Evolutionary conservation across 2,888 invertebrate genomes (phyloP).

Genomic region (Lamellibrachia satsuma): DNA sequence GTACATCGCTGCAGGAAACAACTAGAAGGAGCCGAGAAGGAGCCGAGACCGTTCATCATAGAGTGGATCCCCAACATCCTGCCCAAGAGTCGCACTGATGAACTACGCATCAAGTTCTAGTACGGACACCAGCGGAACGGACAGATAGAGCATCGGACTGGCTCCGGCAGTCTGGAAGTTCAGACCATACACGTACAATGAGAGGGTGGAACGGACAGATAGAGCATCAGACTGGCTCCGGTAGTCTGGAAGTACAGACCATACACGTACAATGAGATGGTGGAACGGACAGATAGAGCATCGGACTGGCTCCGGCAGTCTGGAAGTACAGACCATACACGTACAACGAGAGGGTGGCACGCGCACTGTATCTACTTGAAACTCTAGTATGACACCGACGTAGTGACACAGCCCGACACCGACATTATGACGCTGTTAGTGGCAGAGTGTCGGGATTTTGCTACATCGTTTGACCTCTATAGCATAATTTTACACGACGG

Average conservation of each 20-base stretch:
- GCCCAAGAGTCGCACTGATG: constrained; percentile 76
- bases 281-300: too few relatives aligned
- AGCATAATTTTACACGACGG: neutral
- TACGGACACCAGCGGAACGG: constrained; percentile 75
- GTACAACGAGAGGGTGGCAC: too few relatives aligned
- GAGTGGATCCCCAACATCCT: constrained; percentile 82
- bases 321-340: too few relatives aligned
- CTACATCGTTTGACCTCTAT: neutral
- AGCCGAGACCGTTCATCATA: constrained; percentile 76
- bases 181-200: constrained; percentile 20
- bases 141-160: constrained; percentile 55
- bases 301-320: too few relatives aligned
- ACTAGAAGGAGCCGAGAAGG: constrained; percentile 69
- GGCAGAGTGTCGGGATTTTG: neutral
- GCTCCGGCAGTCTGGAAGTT: constrained; percentile 18
- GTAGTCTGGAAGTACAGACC: too few relatives aligned
- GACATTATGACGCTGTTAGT: neutral
- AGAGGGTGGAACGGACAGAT: too few relatives aligned
- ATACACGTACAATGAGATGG: too few relatives aligned
- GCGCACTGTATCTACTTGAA: neutral
- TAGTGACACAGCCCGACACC: neutral
- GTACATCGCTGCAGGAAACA: constrained; percentile 65
- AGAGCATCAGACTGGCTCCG: too few relatives aligned
- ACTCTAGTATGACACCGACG: neutral
- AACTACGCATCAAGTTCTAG: constrained; percentile 77